Conservation (phyloP, 2,113 vertebrate species). For the Stomatorhinus ivindoensis region DNA sequence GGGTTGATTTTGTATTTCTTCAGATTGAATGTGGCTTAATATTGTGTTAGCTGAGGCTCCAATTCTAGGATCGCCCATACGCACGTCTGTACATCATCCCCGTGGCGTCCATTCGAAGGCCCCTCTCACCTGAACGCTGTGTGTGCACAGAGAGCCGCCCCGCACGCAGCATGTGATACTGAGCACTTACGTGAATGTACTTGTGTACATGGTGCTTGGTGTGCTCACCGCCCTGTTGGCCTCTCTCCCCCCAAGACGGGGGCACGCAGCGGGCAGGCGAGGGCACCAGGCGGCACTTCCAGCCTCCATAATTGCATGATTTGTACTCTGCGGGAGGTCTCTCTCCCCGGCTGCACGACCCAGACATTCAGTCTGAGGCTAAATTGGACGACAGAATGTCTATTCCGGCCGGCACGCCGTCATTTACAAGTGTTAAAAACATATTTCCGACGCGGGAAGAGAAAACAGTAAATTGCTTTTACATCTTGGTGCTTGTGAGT, state of each 20-base stretch:
- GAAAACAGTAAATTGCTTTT: neutral
- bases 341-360: neutral
- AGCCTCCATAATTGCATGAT: slow-evolving; percentile 8
- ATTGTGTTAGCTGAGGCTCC: no score
- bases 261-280: neutral
- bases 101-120: neutral
- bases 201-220: neutral
- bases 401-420: neutral
- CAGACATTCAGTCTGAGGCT: slow-evolving; percentile 6
- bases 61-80: neutral
- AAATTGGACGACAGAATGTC: slow-evolving; percentile 24
- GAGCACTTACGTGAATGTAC: neutral
- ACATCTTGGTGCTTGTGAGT: neutral
- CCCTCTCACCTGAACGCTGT: neutral
- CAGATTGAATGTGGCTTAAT: no score
- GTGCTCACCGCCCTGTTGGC: neutral
- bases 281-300: neutral
- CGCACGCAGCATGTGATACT: neutral
- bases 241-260: neutral
- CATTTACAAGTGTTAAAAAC: slow-evolving; percentile 15
- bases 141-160: neutral
- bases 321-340: neutral
- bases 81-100: neutral
- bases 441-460: neutral
- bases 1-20: neutral